These are phyloP conservation scores for Harpalus rubripes DNA, from an alignment of 2,888 invertebrate genomes.

Conservation along the genomic window DNA sequence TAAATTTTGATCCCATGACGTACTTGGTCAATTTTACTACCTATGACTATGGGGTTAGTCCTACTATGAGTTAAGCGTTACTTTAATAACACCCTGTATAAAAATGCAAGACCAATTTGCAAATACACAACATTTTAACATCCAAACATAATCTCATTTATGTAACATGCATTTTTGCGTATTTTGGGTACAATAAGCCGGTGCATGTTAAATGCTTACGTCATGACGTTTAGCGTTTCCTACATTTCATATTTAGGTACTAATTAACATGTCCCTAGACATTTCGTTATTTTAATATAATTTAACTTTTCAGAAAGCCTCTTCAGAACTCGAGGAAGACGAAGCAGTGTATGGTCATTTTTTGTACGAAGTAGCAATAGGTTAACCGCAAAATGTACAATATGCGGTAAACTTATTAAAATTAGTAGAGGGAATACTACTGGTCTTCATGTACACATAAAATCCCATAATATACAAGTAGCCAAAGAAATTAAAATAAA, in stretches of 20 bases:
- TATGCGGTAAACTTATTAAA: slow-evolving; percentile 15
- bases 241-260: not conserved
- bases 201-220: too few relatives aligned
- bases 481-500: not conserved
- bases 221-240: too few relatives aligned
- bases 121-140: too few relatives aligned
- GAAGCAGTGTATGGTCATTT: slow-evolving; percentile 15
- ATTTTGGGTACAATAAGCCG: too few relatives aligned
- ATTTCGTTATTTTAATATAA: not conserved
- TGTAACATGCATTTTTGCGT: too few relatives aligned
- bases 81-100: too few relatives aligned
- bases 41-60: too few relatives aligned
- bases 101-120: too few relatives aligned
- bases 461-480: not conserved
- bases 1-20: too few relatives aligned
- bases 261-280: not conserved
- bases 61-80: too few relatives aligned
- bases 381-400: slow-evolving; percentile 3
- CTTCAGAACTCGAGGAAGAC: not conserved
- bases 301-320: not conserved
- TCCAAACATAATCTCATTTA: too few relatives aligned
- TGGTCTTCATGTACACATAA: not conserved
- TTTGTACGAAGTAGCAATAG: not conserved
- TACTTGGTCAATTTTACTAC: too few relatives aligned
- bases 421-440: not conserved